Conservation (phyloP, 2,888 invertebrate genomes). For the Entomobrya multifasciata region DNA sequence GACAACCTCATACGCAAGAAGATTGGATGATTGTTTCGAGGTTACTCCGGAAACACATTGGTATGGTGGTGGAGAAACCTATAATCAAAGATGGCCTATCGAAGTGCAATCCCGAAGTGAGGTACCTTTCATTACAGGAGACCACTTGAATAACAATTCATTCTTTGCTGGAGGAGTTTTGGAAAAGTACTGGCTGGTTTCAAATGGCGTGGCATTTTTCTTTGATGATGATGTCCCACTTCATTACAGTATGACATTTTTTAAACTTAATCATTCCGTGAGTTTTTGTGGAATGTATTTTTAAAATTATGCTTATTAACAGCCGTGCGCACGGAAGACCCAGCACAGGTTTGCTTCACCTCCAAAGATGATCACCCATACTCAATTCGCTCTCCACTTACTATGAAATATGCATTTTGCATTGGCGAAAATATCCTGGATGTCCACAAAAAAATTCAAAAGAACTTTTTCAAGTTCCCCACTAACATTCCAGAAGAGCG, state of each 20-base stretch:
- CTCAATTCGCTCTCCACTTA: conserved; percentile 18
- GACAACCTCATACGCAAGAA: conserved; percentile 67
- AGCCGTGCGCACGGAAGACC: background rate
- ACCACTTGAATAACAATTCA: conserved; percentile 22
- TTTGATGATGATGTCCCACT: conserved; percentile 75
- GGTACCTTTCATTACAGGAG: conserved; percentile 62
- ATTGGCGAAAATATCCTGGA: conserved; percentile 53
- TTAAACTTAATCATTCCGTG: too few species aligned
- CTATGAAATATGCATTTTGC: conserved; percentile 66
- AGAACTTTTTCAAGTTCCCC: conserved; percentile 84
- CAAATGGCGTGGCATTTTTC: conserved; percentile 72
- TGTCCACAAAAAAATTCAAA: conserved; percentile 80
- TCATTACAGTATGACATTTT: conserved; percentile 70
- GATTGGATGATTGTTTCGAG: conserved; percentile 75
- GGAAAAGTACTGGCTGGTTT: conserved; percentile 35
- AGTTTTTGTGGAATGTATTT: too few species aligned
- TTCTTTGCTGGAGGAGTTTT: conserved; percentile 12
- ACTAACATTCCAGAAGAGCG: conserved; percentile 68
- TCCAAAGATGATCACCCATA: conserved; percentile 70
- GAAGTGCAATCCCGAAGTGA: conserved; percentile 56
- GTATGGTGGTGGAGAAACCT: conserved; percentile 74
- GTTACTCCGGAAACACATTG: conserved; percentile 70
- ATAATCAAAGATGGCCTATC: conserved; percentile 73
- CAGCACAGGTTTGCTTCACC: conserved; percentile 60
- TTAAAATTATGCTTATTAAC: too few species aligned